Evolutionary conservation across 2,888 invertebrate genomes (phyloP).

Genomic region (Xanthorhoe designata): DNA sequence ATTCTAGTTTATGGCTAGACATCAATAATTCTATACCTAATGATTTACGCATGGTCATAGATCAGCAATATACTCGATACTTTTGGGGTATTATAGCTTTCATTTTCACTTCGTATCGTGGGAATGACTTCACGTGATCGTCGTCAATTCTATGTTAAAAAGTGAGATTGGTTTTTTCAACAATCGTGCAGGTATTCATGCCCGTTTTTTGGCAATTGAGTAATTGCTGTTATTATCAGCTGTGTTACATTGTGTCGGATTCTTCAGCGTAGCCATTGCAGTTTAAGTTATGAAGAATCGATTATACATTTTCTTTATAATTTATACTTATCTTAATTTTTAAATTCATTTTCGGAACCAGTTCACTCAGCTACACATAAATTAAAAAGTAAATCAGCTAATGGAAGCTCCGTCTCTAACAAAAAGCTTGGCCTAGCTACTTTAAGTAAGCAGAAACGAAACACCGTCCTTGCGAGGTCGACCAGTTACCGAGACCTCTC

Average conservation of each 20-base stretch:
- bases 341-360: neutral
- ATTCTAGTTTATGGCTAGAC: constrained; percentile 3
- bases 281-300: too few relatives aligned
- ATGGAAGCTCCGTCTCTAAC: constrained; percentile 65
- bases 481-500: constrained; percentile 39
- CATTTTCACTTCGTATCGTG: constrained; percentile 53
- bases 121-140: constrained; percentile 44
- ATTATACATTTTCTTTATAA: neutral
- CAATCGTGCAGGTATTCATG: constrained; percentile 14
- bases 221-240: constrained; percentile 29
- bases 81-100: constrained; percentile 48
- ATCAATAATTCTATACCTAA: constrained; percentile 26
- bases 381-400: constrained; percentile 43
- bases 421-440: constrained; percentile 72
- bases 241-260: constrained; percentile 25
- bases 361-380: constrained; percentile 13
- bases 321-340: neutral
- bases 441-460: constrained; percentile 77
- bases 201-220: constrained; percentile 19
- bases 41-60: constrained; percentile 29
- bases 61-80: constrained; percentile 29
- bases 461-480: constrained; percentile 82
- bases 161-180: constrained; percentile 35
- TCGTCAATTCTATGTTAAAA: constrained; percentile 38
- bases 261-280: neutral